Evolutionary conservation across 2,888 invertebrate genomes (phyloP).

Genomic region (Eubasilissa splendida): DNA sequence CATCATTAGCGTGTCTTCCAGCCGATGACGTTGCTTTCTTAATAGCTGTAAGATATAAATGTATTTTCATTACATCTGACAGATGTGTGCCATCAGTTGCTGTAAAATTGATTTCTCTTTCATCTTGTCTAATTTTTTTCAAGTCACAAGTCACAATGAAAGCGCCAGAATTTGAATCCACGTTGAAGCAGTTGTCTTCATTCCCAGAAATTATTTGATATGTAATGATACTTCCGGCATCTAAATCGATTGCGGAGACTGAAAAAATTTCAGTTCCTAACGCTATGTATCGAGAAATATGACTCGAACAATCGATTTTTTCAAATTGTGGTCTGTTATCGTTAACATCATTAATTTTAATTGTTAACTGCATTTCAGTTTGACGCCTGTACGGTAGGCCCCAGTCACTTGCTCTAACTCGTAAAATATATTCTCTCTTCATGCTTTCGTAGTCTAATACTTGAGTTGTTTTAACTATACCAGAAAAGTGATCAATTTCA

Average conservation of each 20-base stretch:
- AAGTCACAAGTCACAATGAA: conserved; percentile 89
- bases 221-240: conserved; percentile 90
- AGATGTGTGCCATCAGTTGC: conserved; percentile 95
- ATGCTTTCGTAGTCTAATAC: conserved; percentile 93
- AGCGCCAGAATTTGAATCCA: conserved; percentile 87
- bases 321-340: conserved; percentile 95
- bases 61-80: conserved; percentile 86
- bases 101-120: conserved; percentile 85
- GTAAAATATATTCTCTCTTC: conserved; percentile 85
- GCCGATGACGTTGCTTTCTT: conserved; percentile 71
- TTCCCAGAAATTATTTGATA: conserved; percentile 92
- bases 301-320: conserved; percentile 87
- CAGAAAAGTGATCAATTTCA: conserved; percentile 95
- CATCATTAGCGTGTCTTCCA: conserved; percentile 70
- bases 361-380: conserved; percentile 88
- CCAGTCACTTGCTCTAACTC: conserved; percentile 95
- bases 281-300: conserved; percentile 82
- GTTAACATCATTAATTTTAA: conserved; percentile 89
- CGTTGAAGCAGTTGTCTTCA: conserved; percentile 90
- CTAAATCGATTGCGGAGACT: conserved; percentile 94
- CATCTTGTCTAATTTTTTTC: conserved; percentile 77
- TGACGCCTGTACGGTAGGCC: conserved; percentile 93
- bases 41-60: conserved; percentile 82
- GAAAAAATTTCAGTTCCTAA: conserved; percentile 89
- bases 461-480: conserved; percentile 86